Evolutionary conservation across 2,888 invertebrate species (phyloP), one percentile per base, ranked within the genome.

Genomic region (Thumatha senex): DNA sequence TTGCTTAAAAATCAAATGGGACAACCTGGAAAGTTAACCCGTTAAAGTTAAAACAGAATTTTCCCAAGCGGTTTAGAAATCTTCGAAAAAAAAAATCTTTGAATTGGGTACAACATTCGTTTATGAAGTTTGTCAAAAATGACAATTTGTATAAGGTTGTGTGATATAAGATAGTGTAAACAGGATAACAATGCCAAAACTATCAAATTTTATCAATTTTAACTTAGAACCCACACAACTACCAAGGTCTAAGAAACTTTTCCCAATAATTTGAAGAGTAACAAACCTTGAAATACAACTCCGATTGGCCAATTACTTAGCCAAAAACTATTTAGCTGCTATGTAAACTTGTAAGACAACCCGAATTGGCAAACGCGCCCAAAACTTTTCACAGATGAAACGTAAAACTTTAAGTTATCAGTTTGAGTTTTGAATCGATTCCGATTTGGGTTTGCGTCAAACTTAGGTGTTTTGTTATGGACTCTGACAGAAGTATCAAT

Each of bases 361-460:
- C 39, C 15, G 46, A 60, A 48, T 70, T 68, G 70, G 70, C 67
- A 61, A 67, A 45, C 50, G 47, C 49, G 38, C 51, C 59, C 56
- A 44, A 61, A 70, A 68, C 61, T 68, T 63, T 54, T 38, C 36
- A 36, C 48, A 50, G 53, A 60, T 62, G 63, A 67, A 70, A 70
- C 61, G 61, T 67, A 66, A 70, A 66, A 68, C 54, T 70, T 67
- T 43, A 48, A 48, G 69, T 65, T 68, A 63, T 59, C 56, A 56
- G 48, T 65, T 62, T 59, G 62, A 59, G 58, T 62, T 65, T 61
- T 56, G 54, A 63, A 61, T 63, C 58, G 52, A 59, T 63, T 67
- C 54, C 55, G 59, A 63, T 58, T 54, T 49, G 63, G 46, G 61
- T 56, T 60, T 48, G 46, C 54, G 54, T 59, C 49, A 18, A 63